A percentile compares a stretch with the other conserved stretches of the same genome.
Conservation (phyloP, 2,113 vertebrate species). For the Microtus ochrogaster region DNA sequence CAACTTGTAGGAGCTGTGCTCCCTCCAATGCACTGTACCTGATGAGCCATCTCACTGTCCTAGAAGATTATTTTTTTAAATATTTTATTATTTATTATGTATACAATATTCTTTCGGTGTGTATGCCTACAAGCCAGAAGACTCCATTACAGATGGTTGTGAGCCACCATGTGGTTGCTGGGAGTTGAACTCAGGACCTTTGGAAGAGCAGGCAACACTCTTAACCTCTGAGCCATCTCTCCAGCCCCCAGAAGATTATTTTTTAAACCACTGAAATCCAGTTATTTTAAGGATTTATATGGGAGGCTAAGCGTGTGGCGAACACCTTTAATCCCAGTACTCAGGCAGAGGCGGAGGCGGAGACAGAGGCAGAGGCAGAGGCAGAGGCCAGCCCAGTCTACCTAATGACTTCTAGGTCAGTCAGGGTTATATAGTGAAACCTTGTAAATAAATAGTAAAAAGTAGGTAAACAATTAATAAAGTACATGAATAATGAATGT, state of each 20-base stretch:
- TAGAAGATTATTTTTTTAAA: constrained; percentile 8
- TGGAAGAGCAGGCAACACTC: no score
- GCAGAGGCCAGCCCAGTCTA: background rate
- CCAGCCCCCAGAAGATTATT: background rate
- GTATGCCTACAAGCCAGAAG: no score
- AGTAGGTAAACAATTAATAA: background rate
- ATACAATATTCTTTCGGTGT: no score
- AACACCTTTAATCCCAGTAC: background rate
- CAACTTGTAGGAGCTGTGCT: background rate
- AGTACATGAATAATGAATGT: background rate
- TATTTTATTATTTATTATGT: no score
- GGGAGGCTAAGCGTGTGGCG: background rate
- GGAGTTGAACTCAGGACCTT: no score
- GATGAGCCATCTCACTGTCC: background rate
- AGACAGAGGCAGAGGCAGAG: background rate
- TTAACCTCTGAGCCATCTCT: background rate
- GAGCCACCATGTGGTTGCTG: no score
- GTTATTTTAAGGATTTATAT: background rate
- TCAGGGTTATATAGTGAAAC: background rate
- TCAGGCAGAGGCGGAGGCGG: no score
- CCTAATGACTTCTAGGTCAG: background rate
- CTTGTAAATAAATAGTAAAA: background rate
- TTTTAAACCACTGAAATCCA: constrained; percentile 42
- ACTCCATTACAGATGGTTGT: no score
- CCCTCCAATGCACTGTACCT: background rate